These are phyloP conservation scores for Sylvia borin DNA, from an alignment of 2,797 vertebrate species.

Conservation along the genomic window DNA sequence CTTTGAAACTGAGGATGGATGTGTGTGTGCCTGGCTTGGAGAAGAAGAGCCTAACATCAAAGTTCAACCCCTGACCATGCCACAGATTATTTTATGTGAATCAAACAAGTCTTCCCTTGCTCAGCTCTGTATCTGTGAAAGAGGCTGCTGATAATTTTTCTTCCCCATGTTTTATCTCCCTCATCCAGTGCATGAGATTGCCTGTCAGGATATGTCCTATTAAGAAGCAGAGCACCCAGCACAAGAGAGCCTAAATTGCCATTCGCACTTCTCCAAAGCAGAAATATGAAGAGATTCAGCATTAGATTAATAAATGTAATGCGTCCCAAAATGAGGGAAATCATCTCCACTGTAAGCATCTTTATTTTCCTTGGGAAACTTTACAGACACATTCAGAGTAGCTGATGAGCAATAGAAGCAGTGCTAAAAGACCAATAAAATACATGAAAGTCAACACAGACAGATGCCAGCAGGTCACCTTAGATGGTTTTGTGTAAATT, in stretches of 20 bases:
- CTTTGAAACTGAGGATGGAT: neutral
- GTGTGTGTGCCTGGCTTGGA: neutral
- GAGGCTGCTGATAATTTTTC: neutral
- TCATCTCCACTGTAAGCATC: neutral
- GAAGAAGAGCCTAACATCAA: neutral
- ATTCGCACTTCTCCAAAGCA: neutral
- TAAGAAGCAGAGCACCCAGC: neutral
- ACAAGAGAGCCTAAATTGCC: neutral
- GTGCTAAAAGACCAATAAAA: slow-evolving; percentile 23
- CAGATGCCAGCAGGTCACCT: slow-evolving; percentile 30
- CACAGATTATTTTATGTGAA: neutral
- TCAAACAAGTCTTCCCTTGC: neutral
- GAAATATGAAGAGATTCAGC: neutral
- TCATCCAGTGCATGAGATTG: neutral
- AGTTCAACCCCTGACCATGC: neutral
- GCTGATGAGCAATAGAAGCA: slow-evolving; percentile 21
- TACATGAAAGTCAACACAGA: neutral
- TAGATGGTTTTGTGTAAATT: slow-evolving; percentile 38
- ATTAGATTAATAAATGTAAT: slow-evolving; percentile 28
- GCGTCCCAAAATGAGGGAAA: slow-evolving; percentile 26
- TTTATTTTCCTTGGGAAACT: slow-evolving; percentile 39
- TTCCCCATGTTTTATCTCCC: neutral
- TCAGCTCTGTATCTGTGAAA: neutral
- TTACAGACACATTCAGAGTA: neutral
- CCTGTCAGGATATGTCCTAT: neutral